Evolutionary conservation across 1,140 invertebrate species (phyloP).

Genomic region (Drosophila carrolli): DNA sequence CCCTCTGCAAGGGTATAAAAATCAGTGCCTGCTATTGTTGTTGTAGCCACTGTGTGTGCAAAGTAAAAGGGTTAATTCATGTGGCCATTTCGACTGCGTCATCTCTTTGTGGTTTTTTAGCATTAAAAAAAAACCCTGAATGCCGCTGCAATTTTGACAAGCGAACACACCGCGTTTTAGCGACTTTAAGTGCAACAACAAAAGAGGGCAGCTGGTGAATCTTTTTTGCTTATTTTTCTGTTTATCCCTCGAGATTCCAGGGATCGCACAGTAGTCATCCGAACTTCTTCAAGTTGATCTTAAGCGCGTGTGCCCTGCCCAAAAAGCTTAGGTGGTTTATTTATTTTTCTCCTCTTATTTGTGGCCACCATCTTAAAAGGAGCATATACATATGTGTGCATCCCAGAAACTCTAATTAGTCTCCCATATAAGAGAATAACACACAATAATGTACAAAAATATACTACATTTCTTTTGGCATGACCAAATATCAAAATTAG

Average conservation of each 20-base stretch:
- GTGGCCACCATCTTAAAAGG: constrained; percentile 5
- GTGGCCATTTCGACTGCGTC: constrained; percentile 75
- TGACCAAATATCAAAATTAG: too few relatives aligned
- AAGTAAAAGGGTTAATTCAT: constrained; percentile 83
- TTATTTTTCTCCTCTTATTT: constrained; percentile 20
- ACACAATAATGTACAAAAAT: neutral
- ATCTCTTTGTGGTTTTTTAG: constrained; percentile 72
- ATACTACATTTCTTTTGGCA: too few relatives aligned
- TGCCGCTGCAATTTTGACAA: constrained; percentile 76
- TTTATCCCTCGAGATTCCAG: constrained; percentile 63
- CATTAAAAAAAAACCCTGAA: constrained; percentile 15
- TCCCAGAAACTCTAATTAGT: neutral
- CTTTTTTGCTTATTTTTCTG: constrained; percentile 27
- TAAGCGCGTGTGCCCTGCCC: constrained; percentile 67
- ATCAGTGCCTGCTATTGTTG: constrained; percentile 49
- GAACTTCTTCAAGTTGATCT: constrained; percentile 51
- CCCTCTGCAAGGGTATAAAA: too few relatives aligned
- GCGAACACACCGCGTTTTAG: constrained; percentile 69
- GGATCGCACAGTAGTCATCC: constrained; percentile 55
- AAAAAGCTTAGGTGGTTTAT: constrained; percentile 3
- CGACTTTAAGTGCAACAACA: constrained; percentile 73
- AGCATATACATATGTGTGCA: too few relatives aligned
- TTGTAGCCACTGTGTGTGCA: constrained; percentile 57
- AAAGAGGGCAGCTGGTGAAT: constrained; percentile 31
- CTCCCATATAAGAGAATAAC: neutral